A percentile compares a stretch with the other conserved stretches of the same genome.
These are phyloP conservation scores for Sandelia bainsii DNA, from an alignment of 2,797 vertebrate genomes.

Conservation along the genomic window DNA sequence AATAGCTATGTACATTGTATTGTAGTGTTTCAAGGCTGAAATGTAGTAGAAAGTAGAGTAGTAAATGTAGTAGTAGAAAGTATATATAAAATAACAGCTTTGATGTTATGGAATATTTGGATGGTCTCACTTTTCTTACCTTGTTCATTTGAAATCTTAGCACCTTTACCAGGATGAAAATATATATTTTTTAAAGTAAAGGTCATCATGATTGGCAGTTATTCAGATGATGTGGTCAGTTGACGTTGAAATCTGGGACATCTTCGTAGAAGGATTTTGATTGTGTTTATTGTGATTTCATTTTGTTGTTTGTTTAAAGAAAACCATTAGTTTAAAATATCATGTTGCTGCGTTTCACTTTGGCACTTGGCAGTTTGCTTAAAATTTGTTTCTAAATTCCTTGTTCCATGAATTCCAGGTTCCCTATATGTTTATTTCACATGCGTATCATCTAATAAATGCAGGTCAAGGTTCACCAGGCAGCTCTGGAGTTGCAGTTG, in stretches of 20 bases:
- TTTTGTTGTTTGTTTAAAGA: too few species aligned
- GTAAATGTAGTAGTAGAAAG: too few species aligned
- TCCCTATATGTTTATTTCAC: neutral
- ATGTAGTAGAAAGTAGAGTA: too few species aligned
- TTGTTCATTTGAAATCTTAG: neutral
- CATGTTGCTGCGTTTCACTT: too few species aligned
- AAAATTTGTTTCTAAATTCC: neutral
- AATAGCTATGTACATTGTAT: too few species aligned
- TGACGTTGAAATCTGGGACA: neutral
- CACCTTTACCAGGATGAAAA: neutral
- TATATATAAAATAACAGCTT: too few species aligned
- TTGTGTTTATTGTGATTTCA: too few species aligned
- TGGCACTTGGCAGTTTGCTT: too few species aligned
- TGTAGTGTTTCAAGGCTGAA: neutral
- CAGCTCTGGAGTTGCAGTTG: slow-evolving; percentile 92
- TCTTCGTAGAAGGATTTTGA: neutral
- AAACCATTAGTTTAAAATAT: too few species aligned
- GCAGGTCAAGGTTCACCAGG: slow-evolving; percentile 94
- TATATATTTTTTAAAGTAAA: neutral
- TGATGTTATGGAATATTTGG: neutral
- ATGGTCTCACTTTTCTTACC: neutral
- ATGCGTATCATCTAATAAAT: slow-evolving; percentile 1
- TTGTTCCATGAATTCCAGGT: neutral
- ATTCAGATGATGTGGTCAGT: too few species aligned
- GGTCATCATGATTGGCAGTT: too few species aligned